phyloP scores from a whole-genome alignment of 2,797 vertebrate genomes.

The Channa striata region DNA sequence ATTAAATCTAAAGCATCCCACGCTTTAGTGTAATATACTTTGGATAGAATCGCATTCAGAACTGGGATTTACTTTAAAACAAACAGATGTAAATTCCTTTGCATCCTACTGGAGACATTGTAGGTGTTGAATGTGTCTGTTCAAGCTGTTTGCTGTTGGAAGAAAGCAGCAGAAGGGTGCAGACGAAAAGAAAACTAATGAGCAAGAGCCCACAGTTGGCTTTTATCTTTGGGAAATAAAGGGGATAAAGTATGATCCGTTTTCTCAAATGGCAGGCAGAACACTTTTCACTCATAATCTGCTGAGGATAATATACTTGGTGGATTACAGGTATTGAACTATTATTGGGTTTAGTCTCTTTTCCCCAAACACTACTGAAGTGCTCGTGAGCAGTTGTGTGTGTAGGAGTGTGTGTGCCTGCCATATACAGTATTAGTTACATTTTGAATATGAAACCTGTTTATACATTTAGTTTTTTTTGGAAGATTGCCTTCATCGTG shows the following conservation, averaged over 20 bases:
- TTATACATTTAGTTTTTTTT: no score
- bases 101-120: background rate
- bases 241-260: conserved; percentile 32
- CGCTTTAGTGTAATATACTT: conserved; percentile 6
- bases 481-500: no score
- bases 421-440: background rate
- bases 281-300: conserved; percentile 42
- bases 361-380: conserved; percentile 12
- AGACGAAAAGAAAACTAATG: conserved; percentile 30
- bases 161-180: conserved; percentile 8
- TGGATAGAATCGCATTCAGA: conserved; percentile 1
- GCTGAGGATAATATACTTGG: conserved; percentile 11
- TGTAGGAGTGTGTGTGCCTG: conserved; percentile 4
- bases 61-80: background rate
- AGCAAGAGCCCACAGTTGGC: conserved; percentile 13
- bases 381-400: background rate
- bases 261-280: conserved; percentile 31
- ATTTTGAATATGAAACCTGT: no score
- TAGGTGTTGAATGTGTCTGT: background rate
- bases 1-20: conserved; percentile 11
- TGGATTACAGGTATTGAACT: conserved; percentile 32
- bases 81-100: background rate
- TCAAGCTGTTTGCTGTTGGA: conserved; percentile 18
- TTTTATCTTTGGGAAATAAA: conserved; percentile 43
- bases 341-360: conserved; percentile 22